Base-by-base conservation (phyloP, 2,113 vertebrate species). In the Manacus vitellinus region DNA sequence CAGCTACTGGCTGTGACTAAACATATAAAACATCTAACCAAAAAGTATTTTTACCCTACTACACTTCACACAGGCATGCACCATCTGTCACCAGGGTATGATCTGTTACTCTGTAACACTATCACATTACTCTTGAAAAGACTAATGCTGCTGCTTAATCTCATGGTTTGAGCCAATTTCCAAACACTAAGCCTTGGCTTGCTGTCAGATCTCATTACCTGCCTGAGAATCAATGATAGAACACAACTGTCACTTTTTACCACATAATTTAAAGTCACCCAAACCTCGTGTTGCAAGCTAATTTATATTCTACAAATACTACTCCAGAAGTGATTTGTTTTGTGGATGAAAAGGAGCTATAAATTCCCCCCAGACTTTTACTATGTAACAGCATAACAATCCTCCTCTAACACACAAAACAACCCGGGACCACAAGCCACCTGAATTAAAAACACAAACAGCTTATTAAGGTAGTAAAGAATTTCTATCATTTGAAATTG, bases 121-220 rank as follows among this genome's bases (percentile, higher is more conserved):
- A 97, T 97, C 96, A 94, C 68, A 46, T 97, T 96, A 96, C 94
- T 91, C 78, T 65, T 14, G 11, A 88, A 94, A 82, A 94, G 91
- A 95, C 77, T 93, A 96, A 96, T 78, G 77, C 51, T 92, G 63
- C 91, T 70, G 85, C 63, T 77, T 92, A 96, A 94, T 93, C 96
- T 93, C 80, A 77, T 25, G 30, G 73, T 89, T 94, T 94, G 35
- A 92, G 88, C 43, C 73, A 90, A 96, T 91, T 97, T 92, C 61
- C 44, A 88, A 94, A 92, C 52, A 82, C 52, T 91, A 93, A 94
- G n/a, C n/a, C 41, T 77, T 90, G 84, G 92, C 79, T 56, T 37
- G 11, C 43, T 56, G 75, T 91, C 83, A 83, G 30, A 70, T 55
- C 22, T 76, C 62, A 68, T 28, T 83, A 94, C 52, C 70, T 92